Conservation (phyloP, 2,113 vertebrate species). For the Bufo gargarizans region DNA sequence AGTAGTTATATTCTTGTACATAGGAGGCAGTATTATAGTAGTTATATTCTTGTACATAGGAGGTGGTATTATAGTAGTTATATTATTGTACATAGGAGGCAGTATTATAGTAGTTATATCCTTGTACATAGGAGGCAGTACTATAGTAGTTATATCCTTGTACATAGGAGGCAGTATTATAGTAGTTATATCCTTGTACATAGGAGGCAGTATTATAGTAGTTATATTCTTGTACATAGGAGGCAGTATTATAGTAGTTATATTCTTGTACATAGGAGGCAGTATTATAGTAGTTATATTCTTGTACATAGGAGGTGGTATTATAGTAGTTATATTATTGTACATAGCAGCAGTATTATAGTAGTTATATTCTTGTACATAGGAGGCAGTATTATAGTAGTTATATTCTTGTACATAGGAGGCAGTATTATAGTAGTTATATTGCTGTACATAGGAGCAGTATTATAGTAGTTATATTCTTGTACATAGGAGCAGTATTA, state of each 20-base stretch:
- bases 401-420: background rate
- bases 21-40: too few relatives aligned
- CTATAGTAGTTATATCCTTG: background rate
- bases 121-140: slow-evolving; percentile 1
- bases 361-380: background rate
- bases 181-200: slow-evolving; percentile 4
- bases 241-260: slow-evolving; percentile 5
- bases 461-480: too few relatives aligned
- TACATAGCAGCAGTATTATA: background rate
- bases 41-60: too few relatives aligned
- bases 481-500: background rate
- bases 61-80: background rate
- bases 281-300: background rate
- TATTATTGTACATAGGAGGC: background rate
- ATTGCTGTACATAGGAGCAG: background rate
- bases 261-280: background rate
- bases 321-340: slow-evolving; percentile 5
- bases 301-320: background rate
- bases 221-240: slow-evolving; percentile 3
- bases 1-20: too few relatives aligned
- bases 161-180: background rate
- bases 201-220: slow-evolving; percentile 1
- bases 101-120: slow-evolving; percentile 4
- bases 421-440: slow-evolving; percentile 4
- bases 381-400: background rate